Base-by-base conservation (phyloP, 2,888 invertebrate species). In the Acrocera orbiculus region DNA sequence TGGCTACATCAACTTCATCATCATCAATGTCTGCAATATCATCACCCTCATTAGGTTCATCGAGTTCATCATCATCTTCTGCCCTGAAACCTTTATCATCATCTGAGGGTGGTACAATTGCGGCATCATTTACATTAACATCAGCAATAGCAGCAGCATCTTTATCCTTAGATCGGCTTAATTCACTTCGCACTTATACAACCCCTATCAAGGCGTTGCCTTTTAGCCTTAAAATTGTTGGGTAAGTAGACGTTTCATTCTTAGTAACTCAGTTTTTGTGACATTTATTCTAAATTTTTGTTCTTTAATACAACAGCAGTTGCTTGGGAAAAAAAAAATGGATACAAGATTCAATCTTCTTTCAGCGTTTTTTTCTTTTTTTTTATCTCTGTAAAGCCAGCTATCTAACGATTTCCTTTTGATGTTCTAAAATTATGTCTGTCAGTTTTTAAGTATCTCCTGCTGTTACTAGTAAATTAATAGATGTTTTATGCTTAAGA, bases 181-280 rank as follows among this genome's bases (percentile, higher is more conserved):
- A 54, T 42, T 59, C 61, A 30, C 43, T 60, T 45, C 56, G 58
- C 43, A 57, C 58, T 39, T 58, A 58, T 44, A 59, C 57, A 52
- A 54, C 56, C 34, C 52, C 58, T 8, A 56, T 60, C 41, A 59
- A 56, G 52, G 53, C 53, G 38, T 46, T 60, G 45, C 60, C 60
- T 38, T 60, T 60, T 43, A 57, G 54, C 50, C 51, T 58, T 44
- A 52, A 56, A 45, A 55, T 60, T 42, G 56, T 60, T 37, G 59
- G 59, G 60, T 60, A 44, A 58, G 56, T 56, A 31, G 19, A 28
- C 19, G 16, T 25, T 25, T 14, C n/a, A 20, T 11, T 28, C 11
- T 10, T 22, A n/a, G n/a, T n/a, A n/a, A n/a, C n/a, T n/a, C n/a
- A n/a, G n/a, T n/a, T n/a, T n/a, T n/a, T n/a, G n/a, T n/a, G n/a